These are phyloP conservation scores for Plectus sambesii DNA, from an alignment of 1,140 invertebrate species.

Conservation along the genomic window DNA sequence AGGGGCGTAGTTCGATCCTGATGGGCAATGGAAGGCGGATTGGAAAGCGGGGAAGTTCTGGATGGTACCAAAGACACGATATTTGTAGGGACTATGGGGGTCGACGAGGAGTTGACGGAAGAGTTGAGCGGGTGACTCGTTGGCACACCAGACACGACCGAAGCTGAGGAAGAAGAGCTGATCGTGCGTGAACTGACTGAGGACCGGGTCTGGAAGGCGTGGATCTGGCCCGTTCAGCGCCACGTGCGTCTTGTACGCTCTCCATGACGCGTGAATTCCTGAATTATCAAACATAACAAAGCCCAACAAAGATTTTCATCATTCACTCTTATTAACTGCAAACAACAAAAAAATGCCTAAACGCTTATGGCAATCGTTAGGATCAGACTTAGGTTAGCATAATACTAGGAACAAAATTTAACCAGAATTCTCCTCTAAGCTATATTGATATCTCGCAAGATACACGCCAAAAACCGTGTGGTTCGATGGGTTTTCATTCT, in stretches of 20 bases:
- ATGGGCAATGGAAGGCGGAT: conserved; percentile 37
- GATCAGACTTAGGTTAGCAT: too few species aligned
- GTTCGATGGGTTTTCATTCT: background rate
- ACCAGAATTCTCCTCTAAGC: too few species aligned
- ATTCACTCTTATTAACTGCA: too few species aligned
- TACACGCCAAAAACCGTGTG: too few species aligned
- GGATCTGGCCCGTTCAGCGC: conserved; percentile 36
- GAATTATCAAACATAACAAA: conserved; percentile 1
- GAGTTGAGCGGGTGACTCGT: background rate
- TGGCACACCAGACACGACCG: conserved; percentile 32
- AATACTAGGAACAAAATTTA: too few species aligned
- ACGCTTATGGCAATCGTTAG: too few species aligned
- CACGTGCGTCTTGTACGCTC: conserved; percentile 27
- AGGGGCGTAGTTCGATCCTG: conserved; percentile 26
- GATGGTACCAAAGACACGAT: conserved; percentile 28
- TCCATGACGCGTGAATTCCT: conserved; percentile 37
- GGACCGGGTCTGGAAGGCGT: conserved; percentile 24
- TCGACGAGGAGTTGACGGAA: conserved; percentile 27
- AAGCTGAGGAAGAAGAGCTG: conserved; percentile 41
- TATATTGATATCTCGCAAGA: too few species aligned
- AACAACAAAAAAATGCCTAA: too few species aligned
- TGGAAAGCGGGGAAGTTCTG: conserved; percentile 41
- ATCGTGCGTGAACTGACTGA: conserved; percentile 31
- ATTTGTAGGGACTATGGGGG: conserved; percentile 28
- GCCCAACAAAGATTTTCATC: too few species aligned